Conservation (phyloP, 2,797 vertebrate genomes). For the Morus bassanus region DNA sequence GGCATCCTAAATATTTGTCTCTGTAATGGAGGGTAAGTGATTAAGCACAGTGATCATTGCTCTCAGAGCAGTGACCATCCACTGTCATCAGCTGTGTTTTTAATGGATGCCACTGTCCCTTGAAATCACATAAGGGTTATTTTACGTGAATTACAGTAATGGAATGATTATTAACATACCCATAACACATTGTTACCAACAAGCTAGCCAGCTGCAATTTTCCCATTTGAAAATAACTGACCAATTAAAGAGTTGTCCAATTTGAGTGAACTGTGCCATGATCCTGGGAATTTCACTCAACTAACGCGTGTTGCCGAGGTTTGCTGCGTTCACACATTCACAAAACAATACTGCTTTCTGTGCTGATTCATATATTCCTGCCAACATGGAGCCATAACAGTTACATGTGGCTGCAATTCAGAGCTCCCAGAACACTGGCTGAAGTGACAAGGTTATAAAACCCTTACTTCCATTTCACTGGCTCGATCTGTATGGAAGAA, state of each 20-base stretch:
- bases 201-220: background rate
- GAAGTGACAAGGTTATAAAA: background rate
- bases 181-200: background rate
- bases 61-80: background rate
- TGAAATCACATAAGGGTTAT: slow-evolving; percentile 10
- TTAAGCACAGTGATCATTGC: slow-evolving; percentile 10
- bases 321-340: background rate
- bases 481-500: background rate
- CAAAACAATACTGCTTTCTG: background rate
- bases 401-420: background rate
- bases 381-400: background rate
- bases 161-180: background rate
- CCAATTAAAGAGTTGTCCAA: background rate
- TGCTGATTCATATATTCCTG: background rate
- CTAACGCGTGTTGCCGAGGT: background rate
- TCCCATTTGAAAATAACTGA: slow-evolving; percentile 14
- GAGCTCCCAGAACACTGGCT: background rate
- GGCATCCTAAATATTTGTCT: background rate
- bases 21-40: background rate
- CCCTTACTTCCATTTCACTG: background rate
- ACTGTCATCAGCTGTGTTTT: background rate
- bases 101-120: background rate
- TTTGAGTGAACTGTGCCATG: background rate
- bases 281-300: background rate
- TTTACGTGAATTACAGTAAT: background rate